phyloP scores from a whole-genome alignment of 2,797 vertebrate species.

The Bufotes viridis region DNA sequence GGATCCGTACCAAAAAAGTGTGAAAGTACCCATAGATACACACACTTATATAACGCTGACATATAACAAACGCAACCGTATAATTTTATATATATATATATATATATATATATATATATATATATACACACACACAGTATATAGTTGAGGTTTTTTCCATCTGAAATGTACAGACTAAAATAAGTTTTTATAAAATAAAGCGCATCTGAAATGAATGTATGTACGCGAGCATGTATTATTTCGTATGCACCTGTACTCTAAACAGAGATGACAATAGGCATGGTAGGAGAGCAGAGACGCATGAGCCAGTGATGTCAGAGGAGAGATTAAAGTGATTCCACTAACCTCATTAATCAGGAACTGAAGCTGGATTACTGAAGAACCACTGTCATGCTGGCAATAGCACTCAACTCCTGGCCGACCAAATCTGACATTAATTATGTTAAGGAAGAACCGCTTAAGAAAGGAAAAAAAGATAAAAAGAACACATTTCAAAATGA shows the following conservation, averaged over 20 bases:
- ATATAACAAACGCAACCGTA: too few species aligned
- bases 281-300: neutral
- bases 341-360: constrained; percentile 98
- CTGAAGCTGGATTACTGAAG: constrained; percentile 96
- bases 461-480: neutral
- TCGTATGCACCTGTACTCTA: neutral
- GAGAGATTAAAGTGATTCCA: constrained; percentile 61
- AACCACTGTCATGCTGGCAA: constrained; percentile 95
- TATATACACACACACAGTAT: too few species aligned
- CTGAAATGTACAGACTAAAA: too few species aligned
- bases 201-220: too few species aligned
- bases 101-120: too few species aligned
- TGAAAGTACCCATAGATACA: too few species aligned
- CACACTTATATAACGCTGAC: too few species aligned
- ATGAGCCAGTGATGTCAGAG: constrained; percentile 53
- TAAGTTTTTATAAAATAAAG: too few species aligned
- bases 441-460: constrained; percentile 81
- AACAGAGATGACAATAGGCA: constrained; percentile 20
- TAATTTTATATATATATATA: too few species aligned
- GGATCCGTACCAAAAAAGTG: too few species aligned
- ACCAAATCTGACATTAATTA: constrained; percentile 83
- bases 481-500: neutral
- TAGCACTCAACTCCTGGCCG: constrained; percentile 95
- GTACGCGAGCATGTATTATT: too few species aligned
- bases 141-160: too few species aligned